phyloP scores from a whole-genome alignment of 30 jellyfish, hydroid and myxozoan species.

The Phacellophora camtschatica region DNA sequence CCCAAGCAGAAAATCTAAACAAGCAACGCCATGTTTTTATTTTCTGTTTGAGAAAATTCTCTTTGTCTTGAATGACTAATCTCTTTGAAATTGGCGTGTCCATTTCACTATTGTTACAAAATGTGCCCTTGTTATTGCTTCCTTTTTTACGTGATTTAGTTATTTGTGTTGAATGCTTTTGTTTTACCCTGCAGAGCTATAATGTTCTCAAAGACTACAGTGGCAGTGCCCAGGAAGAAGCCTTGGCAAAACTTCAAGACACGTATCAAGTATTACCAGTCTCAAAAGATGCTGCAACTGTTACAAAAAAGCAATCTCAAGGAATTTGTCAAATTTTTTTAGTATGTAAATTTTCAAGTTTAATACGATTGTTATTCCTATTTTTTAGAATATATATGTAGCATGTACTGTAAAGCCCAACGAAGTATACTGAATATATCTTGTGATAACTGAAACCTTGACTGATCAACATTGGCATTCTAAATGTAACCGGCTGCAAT shows the following conservation, averaged over 20 bases:
- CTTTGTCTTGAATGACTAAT: too few relatives aligned
- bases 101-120: neutral
- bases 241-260: constrained; percentile 14
- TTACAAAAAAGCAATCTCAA: neutral
- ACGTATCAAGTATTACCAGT: constrained; percentile 30
- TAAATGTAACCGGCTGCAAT: too few relatives aligned
- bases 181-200: constrained; percentile 3
- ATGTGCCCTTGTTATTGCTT: too few relatives aligned
- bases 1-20: too few relatives aligned
- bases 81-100: too few relatives aligned
- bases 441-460: too few relatives aligned
- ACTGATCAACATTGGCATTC: too few relatives aligned
- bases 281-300: neutral
- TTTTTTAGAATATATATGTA: neutral
- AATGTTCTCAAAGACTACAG: constrained; percentile 65
- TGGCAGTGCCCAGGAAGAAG: constrained; percentile 28
- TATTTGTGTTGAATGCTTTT: too few relatives aligned
- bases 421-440: too few relatives aligned
- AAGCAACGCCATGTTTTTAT: too few relatives aligned
- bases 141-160: neutral
- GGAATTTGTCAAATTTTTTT: constrained; percentile 49
- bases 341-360: constrained; percentile 6
- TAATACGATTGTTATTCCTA: neutral
- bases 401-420: too few relatives aligned
- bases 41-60: too few relatives aligned